Evolutionary conservation across 2,113 vertebrate genomes (phyloP).

Genomic region (Mirza zaza): DNA sequence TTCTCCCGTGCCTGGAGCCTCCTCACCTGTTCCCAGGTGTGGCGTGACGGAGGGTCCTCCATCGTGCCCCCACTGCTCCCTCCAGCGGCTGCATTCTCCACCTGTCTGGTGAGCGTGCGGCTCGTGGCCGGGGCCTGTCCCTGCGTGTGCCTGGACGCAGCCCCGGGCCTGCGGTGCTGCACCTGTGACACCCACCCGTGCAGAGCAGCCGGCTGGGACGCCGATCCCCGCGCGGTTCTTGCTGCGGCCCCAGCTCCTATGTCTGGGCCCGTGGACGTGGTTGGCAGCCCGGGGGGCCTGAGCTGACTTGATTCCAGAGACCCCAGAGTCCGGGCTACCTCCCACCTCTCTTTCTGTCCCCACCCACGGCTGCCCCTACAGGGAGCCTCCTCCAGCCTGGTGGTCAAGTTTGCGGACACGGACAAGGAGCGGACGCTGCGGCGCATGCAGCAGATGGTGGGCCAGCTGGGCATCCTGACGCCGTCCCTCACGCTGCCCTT

Average conservation of each 20-base stretch:
- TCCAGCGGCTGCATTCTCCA: slow-evolving; percentile 56
- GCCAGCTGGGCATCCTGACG: slow-evolving; percentile 98
- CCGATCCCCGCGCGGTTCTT: not conserved
- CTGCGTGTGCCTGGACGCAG: not conserved
- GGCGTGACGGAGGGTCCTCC: not conserved
- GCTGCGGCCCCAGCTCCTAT: fast-evolving
- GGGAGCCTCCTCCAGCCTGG: slow-evolving; percentile 99
- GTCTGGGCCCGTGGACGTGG: fast-evolving
- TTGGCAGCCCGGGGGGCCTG: not conserved
- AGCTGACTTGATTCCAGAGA: not conserved
- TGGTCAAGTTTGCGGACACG: slow-evolving; percentile 99
- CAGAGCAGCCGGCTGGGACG: not conserved
- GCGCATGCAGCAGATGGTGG: slow-evolving; percentile 99
- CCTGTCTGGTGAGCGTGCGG: not conserved
- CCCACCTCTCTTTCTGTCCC: slow-evolving; percentile 49
- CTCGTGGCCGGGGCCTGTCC: not conserved
- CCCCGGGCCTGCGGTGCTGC: fast-evolving
- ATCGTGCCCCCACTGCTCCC: slow-evolving; percentile 23
- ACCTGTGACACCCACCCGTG: not conserved
- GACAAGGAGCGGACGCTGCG: slow-evolving; percentile 98
- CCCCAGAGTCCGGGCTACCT: slow-evolving; percentile 75
- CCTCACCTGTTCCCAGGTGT: not conserved
- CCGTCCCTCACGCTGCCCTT: slow-evolving; percentile 97
- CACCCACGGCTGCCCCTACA: slow-evolving; percentile 81
- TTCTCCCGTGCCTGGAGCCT: not conserved